Conservation (phyloP, 2,113 vertebrate species). For the Sorex fumeus region DNA sequence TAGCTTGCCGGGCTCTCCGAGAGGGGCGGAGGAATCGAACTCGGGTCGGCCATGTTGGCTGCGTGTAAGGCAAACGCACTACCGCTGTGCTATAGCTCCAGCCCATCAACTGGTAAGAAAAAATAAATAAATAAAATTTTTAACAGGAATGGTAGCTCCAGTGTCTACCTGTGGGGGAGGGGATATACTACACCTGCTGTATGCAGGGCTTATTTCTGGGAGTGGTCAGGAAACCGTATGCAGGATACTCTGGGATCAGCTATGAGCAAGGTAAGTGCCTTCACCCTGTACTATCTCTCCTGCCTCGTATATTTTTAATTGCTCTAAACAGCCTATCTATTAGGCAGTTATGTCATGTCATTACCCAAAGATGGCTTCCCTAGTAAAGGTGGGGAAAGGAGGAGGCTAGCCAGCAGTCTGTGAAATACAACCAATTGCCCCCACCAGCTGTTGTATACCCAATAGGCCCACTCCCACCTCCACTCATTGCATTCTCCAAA, state of each 20-base stretch:
- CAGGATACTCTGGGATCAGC: too few relatives aligned
- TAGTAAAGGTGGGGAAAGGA: background rate
- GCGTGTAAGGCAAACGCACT: too few relatives aligned
- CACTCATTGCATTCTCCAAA: background rate
- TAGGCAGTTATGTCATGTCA: background rate
- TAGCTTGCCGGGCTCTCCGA: too few relatives aligned
- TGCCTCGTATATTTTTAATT: constrained; percentile 22
- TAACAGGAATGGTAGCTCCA: background rate
- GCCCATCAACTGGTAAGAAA: too few relatives aligned
- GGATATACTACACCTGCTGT: background rate
- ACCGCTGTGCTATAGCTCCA: too few relatives aligned
- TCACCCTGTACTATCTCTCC: too few relatives aligned
- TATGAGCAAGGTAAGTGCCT: too few relatives aligned
- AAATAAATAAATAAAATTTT: too few relatives aligned
- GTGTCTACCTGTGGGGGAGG: background rate
- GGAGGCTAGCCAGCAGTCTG: background rate
- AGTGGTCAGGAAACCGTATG: too few relatives aligned
- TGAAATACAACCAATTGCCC: background rate
- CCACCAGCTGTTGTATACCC: background rate
- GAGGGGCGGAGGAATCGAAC: too few relatives aligned
- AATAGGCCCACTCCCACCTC: background rate
- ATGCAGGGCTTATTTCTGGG: background rate
- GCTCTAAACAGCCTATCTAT: background rate
- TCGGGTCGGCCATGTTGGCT: too few relatives aligned
- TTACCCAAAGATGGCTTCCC: constrained; percentile 1